Base-by-base conservation (phyloP, 1,140 invertebrate genomes). In the Drosophila melanica region DNA sequence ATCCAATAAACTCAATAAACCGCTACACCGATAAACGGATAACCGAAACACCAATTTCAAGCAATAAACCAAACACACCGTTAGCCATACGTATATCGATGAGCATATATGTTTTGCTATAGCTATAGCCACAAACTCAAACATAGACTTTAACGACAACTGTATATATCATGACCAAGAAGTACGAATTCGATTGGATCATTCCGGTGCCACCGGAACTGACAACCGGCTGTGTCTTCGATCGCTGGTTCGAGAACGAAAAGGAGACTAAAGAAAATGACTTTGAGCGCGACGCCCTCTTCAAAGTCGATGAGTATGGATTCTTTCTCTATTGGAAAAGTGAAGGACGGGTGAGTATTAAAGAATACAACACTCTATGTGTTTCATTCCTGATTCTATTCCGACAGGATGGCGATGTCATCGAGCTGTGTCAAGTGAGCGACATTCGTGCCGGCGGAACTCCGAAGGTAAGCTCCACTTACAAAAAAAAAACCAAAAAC, bases 301-400 rank as follows among this genome's bases (percentile, higher is more conserved):
- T 99, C 92, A 97, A 97, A 93, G 98, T 99, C 20, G 99, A 99
- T 92, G 98, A 99, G 92, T 98, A 98, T 94, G 98, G 98, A 47
- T 99, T 99, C 93, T 99, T 99, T 93, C 97, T 99, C 73, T 98
- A 98, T 92, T 99, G 98, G 98, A 99, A 99, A 92, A 98, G 98
- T 91, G 98, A 99, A 76, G 96, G 96, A 69, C 95, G 95, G 94
- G 98, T 99, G 93, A 94, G 94, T 68, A 7, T 27, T 12, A 2
- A 18, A 44, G 8, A 2, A 6, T 12, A 44, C 20, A 45, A 4
- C 23, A 5, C 18, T 14, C 33, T 10, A 11, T 39, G 14, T 45
- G 27, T 33, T 11, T 41, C 33, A 37, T 33, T 42, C 18, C 5
- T 27, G 27, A 0, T 45, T 9, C 33, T 27, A 67, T 67, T 78